Percentiles rank a stretch among this genome's conserved stretches.
Evolutionary conservation across 2,888 invertebrate genomes (phyloP).

Genomic region (Drosophila pseudotakahashii): DNA sequence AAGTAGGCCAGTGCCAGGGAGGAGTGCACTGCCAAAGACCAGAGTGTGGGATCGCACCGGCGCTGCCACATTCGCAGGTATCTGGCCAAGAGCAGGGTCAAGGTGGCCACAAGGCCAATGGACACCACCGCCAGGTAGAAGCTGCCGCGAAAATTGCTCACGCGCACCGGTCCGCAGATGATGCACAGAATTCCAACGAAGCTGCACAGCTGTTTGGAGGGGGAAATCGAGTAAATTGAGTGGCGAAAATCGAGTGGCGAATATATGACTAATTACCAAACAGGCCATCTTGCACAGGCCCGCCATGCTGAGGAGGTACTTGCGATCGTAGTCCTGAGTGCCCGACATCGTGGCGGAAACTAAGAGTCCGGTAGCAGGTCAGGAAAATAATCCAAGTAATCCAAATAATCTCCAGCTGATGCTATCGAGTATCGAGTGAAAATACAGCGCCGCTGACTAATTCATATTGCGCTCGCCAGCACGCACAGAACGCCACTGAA

Average conservation of each 20-base stretch:
- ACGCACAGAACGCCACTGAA: constrained; percentile 54
- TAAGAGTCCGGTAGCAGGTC: background rate
- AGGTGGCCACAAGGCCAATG: constrained; percentile 55
- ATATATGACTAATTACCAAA: constrained; percentile 48
- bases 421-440: constrained; percentile 6
- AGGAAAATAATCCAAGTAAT: no score
- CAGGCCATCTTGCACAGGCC: constrained; percentile 66
- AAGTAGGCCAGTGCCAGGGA: constrained; percentile 59
- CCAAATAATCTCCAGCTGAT: constrained; percentile 4
- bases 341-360: constrained; percentile 45
- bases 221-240: background rate
- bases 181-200: constrained; percentile 77
- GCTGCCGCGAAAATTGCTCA: constrained; percentile 74
- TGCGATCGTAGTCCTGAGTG: constrained; percentile 57
- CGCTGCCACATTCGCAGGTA: constrained; percentile 68
- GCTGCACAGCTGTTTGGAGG: constrained; percentile 53
- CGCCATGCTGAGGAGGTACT: constrained; percentile 66
- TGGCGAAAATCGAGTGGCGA: background rate
- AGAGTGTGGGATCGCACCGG: constrained; percentile 54
- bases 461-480: constrained; percentile 60
- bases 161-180: constrained; percentile 69
- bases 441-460: constrained; percentile 17
- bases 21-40: constrained; percentile 58
- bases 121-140: constrained; percentile 64
- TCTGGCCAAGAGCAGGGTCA: constrained; percentile 57